Conservation (phyloP, 2,113 vertebrate genomes). For the Sylvia atricapilla region DNA sequence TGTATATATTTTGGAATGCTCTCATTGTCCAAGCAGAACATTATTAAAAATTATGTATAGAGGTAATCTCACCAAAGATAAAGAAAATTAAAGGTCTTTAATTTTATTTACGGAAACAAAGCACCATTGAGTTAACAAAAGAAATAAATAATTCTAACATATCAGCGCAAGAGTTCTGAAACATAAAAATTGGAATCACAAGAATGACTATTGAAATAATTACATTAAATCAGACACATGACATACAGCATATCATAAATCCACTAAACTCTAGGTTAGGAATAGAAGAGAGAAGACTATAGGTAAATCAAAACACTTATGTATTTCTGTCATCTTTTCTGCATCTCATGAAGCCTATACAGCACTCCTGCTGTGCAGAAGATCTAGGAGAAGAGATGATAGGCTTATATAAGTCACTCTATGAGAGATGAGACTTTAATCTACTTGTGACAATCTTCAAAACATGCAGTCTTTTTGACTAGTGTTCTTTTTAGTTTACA, state of each 20-base stretch:
- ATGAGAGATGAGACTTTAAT: slow-evolving; percentile 53
- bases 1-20: slow-evolving; percentile 2
- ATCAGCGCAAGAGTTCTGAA: not conserved
- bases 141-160: not conserved
- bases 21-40: slow-evolving; percentile 52
- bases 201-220: not conserved
- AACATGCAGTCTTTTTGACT: slow-evolving; percentile 21
- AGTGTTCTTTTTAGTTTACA: slow-evolving; percentile 52
- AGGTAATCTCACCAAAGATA: slow-evolving; percentile 44
- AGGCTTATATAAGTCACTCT: slow-evolving; percentile 27
- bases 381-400: slow-evolving; percentile 21
- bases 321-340: slow-evolving; percentile 46
- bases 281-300: slow-evolving; percentile 4
- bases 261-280: slow-evolving; percentile 3
- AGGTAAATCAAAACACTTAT: slow-evolving; percentile 40
- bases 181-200: not conserved
- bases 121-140: not conserved
- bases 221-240: not conserved
- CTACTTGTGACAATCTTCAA: not conserved
- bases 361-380: slow-evolving; percentile 11
- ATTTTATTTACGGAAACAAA: slow-evolving; percentile 12
- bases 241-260: not conserved
- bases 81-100: slow-evolving; percentile 18
- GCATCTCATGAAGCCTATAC: slow-evolving; percentile 1
- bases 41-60: slow-evolving; percentile 13